A percentile compares a stretch with the other conserved stretches of the same genome.
phyloP scores from a whole-genome alignment of 2,797 vertebrate species.

The Chaetodon trifasciatus region DNA sequence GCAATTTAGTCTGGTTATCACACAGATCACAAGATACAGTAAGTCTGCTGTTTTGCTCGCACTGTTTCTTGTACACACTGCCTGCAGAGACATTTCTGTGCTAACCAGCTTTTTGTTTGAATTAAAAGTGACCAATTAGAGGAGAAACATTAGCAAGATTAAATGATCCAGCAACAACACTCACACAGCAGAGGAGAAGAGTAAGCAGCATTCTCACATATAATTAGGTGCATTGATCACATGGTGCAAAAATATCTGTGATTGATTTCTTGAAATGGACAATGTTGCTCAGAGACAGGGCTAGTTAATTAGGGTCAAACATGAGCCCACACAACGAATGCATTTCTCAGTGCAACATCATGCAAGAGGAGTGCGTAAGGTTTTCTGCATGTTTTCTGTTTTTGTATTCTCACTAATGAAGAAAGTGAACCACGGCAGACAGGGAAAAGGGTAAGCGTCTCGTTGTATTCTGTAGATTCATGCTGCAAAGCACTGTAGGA shows the following conservation, averaged over 20 bases:
- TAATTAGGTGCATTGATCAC: constrained; percentile 57
- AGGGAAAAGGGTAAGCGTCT: background rate
- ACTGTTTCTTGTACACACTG: too few species aligned
- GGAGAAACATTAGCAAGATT: constrained; percentile 22
- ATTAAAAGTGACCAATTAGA: constrained; percentile 15
- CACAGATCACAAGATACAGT: background rate
- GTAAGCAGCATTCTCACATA: constrained; percentile 7
- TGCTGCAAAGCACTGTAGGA: background rate
- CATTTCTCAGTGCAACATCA: constrained; percentile 22
- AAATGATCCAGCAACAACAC: constrained; percentile 21
- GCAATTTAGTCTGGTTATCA: background rate
- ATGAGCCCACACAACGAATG: constrained; percentile 11
- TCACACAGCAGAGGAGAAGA: constrained; percentile 16
- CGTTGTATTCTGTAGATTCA: background rate
- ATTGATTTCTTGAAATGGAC: constrained; percentile 48
- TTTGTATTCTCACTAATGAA: constrained; percentile 3
- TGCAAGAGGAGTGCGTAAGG: background rate
- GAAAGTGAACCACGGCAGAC: background rate
- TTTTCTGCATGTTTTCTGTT: background rate
- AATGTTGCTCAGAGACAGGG: constrained; percentile 29
- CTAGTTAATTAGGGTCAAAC: constrained; percentile 47
- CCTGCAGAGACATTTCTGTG: background rate
- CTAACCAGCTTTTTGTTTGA: constrained; percentile 1
- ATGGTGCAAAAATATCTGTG: constrained; percentile 27
- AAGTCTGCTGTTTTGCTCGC: background rate